Percentiles rank a stretch among this genome's conserved stretches.
Evolutionary conservation across 2,113 vertebrate species (phyloP).

Genomic region (Microcebus griseorufus): DNA sequence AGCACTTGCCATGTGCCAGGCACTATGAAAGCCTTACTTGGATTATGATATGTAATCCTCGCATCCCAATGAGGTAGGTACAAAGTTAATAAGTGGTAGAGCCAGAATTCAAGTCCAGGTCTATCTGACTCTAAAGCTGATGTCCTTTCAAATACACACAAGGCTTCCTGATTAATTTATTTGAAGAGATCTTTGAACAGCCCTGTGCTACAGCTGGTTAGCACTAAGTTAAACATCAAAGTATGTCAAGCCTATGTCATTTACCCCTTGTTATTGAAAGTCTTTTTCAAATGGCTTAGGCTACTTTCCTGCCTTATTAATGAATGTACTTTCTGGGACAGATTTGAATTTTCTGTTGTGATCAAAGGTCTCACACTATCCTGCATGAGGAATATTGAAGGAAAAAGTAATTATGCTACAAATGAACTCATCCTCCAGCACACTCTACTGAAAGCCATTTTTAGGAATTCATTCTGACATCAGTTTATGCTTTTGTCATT

Average conservation of each 20-base stretch:
- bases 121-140: conserved; percentile 49
- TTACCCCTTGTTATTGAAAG: conserved; percentile 41
- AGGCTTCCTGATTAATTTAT: conserved; percentile 57
- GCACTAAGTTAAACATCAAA: conserved; percentile 43
- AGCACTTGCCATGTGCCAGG: conserved; percentile 46
- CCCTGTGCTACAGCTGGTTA: conserved; percentile 15
- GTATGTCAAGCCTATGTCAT: conserved; percentile 29
- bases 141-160: conserved; percentile 61
- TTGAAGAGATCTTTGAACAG: conserved; percentile 51
- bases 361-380: background rate
- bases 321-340: conserved; percentile 13
- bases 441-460: background rate
- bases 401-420: conserved; percentile 20
- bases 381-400: background rate
- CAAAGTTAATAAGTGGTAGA: conserved; percentile 38
- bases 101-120: conserved; percentile 58
- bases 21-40: background rate
- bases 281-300: conserved; percentile 24
- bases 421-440: background rate
- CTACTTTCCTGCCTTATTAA: conserved; percentile 41
- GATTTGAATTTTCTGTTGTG: background rate
- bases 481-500: conserved; percentile 21
- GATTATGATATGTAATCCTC: conserved; percentile 51
- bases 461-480: background rate
- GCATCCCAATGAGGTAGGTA: conserved; percentile 15